phyloP scores from a whole-genome alignment of 2,888 invertebrate species.

The Melanophora roralis region DNA sequence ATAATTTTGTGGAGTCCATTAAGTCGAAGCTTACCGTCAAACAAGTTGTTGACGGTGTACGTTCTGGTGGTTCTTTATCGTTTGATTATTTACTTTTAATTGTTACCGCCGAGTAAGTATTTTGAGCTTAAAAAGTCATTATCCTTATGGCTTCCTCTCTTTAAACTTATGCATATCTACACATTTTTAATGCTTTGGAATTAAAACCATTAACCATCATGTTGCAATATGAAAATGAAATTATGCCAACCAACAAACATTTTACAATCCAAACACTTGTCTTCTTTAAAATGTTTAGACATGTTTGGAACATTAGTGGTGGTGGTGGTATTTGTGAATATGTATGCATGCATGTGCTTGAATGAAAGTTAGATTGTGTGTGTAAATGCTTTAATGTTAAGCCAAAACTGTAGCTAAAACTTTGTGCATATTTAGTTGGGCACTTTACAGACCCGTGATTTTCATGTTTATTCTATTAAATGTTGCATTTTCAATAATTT shows the following conservation, averaged over 20 bases:
- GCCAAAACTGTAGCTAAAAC: background rate
- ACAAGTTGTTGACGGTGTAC: slow-evolving; percentile 88
- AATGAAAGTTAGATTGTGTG: background rate
- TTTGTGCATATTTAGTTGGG: background rate
- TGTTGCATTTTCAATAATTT: slow-evolving; percentile 49
- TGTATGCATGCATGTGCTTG: no score
- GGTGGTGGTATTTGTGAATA: slow-evolving; percentile 8
- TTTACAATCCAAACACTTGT: slow-evolving; percentile 6
- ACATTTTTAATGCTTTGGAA: background rate
- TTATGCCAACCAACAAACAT: background rate
- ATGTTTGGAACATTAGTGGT: slow-evolving; percentile 11
- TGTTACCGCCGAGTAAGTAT: slow-evolving; percentile 87
- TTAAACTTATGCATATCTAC: background rate
- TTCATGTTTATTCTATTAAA: slow-evolving; percentile 47
- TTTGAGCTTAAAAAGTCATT: background rate
- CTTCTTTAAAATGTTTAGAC: slow-evolving; percentile 10
- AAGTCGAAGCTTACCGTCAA: slow-evolving; percentile 88
- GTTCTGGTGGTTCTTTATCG: slow-evolving; percentile 85
- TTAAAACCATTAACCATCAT: background rate
- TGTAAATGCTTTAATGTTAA: background rate
- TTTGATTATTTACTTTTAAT: slow-evolving; percentile 89
- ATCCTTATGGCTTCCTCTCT: background rate
- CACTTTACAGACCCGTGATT: slow-evolving; percentile 49
- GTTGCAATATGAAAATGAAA: background rate
- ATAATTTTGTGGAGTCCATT: slow-evolving; percentile 85